A percentile compares a stretch with the other conserved stretches of the same genome.
phyloP scores from a whole-genome alignment of 2,113 vertebrate genomes.

The Brachyistius frenatus region DNA sequence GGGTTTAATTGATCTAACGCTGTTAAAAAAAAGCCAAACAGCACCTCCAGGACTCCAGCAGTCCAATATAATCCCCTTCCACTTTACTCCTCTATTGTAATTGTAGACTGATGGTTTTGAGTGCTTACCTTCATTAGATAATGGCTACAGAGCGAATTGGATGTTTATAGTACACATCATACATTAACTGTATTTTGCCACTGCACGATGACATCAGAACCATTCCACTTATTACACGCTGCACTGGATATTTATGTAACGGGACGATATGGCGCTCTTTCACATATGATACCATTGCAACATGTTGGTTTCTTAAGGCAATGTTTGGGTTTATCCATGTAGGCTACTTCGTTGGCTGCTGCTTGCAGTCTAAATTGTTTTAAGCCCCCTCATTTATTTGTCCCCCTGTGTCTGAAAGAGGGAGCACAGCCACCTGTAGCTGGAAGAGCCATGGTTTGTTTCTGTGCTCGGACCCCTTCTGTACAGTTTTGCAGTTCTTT shows the following conservation, averaged over 20 bases:
- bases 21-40: too few relatives aligned
- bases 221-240: not conserved
- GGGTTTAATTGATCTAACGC: too few relatives aligned
- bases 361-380: not conserved
- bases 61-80: conserved; percentile 50
- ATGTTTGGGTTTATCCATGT: not conserved
- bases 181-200: conserved; percentile 22
- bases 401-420: too few relatives aligned
- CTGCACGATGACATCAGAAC: conserved; percentile 28
- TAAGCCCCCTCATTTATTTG: not conserved
- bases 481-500: not conserved
- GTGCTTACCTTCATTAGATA: conserved; percentile 70
- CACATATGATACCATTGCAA: not conserved
- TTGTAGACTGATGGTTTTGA: conserved; percentile 33
- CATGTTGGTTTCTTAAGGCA: not conserved
- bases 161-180: conserved; percentile 50
- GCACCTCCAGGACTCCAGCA: conserved; percentile 4
- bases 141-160: conserved; percentile 46
- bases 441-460: not conserved
- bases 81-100: conserved; percentile 37
- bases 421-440: not conserved
- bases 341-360: not conserved
- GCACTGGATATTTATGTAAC: not conserved
- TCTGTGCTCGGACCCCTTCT: not conserved
- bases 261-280: not conserved